Evolutionary conservation across 2,888 invertebrate species (phyloP).

Genomic region (Galerucella pusilla): DNA sequence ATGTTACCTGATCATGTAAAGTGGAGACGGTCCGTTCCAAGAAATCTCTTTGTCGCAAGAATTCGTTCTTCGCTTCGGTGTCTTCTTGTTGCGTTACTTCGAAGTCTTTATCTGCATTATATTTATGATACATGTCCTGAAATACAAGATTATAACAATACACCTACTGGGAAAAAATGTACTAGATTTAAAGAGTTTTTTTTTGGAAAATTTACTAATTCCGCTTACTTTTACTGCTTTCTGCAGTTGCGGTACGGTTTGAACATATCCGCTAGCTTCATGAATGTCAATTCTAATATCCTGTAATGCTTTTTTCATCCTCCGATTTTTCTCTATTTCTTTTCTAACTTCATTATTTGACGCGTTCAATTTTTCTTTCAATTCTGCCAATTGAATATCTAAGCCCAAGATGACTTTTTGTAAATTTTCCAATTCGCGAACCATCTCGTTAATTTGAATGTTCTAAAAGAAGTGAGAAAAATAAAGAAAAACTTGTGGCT

Average conservation of each 20-base stretch:
- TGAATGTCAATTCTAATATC: slow-evolving; percentile 86
- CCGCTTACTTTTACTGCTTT: slow-evolving; percentile 67
- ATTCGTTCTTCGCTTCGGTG: slow-evolving; percentile 79
- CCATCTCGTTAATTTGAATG: slow-evolving; percentile 82
- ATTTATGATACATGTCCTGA: slow-evolving; percentile 75
- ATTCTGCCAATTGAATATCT: slow-evolving; percentile 80
- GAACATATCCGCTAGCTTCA: slow-evolving; percentile 80
- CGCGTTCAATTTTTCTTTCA: slow-evolving; percentile 80
- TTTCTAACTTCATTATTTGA: slow-evolving; percentile 77
- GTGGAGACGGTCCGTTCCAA: slow-evolving; percentile 76
- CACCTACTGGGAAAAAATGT: not conserved
- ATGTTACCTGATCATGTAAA: slow-evolving; percentile 63
- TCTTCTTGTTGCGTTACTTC: slow-evolving; percentile 75
- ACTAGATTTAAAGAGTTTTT: too few relatives aligned
- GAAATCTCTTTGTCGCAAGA: slow-evolving; percentile 84
- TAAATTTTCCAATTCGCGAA: slow-evolving; percentile 82
- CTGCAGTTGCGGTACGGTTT: slow-evolving; percentile 76
- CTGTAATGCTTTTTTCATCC: slow-evolving; percentile 73
- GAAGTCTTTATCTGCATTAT: slow-evolving; percentile 77
- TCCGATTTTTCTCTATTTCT: slow-evolving; percentile 73
- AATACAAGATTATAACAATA: slow-evolving; percentile 41
- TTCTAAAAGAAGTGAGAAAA: slow-evolving; percentile 29
- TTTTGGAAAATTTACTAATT: slow-evolving; percentile 1
- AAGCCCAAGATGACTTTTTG: slow-evolving; percentile 76
- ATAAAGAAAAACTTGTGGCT: not conserved